phyloP scores from a whole-genome alignment of 1,140 invertebrate species.

The Drosophila fuyamai region DNA sequence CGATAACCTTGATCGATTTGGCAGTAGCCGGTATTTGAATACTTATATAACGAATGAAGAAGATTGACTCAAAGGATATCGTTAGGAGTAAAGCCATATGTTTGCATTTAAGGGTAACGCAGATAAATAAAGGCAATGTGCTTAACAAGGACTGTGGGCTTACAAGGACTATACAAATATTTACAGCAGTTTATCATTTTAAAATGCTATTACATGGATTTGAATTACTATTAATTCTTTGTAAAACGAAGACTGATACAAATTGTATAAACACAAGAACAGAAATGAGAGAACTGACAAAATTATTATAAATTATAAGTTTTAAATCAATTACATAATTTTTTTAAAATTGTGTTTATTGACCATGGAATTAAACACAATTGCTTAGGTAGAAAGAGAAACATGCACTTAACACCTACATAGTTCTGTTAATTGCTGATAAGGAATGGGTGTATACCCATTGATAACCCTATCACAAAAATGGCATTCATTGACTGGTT shows the following conservation, averaged over 20 bases:
- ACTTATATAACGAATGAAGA: constrained; percentile 2
- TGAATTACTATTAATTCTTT: too few relatives aligned
- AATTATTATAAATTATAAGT: too few relatives aligned
- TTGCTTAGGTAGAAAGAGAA: background rate
- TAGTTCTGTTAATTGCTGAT: background rate
- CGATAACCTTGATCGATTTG: constrained; percentile 62
- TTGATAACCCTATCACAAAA: constrained; percentile 14
- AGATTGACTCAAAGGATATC: constrained; percentile 33
- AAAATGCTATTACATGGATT: background rate
- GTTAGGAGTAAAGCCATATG: constrained; percentile 15
- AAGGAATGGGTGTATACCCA: background rate
- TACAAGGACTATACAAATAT: constrained; percentile 9
- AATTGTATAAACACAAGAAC: background rate
- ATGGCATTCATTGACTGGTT: background rate
- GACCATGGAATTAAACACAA: background rate
- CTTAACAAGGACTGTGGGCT: background rate
- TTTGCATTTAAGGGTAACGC: background rate
- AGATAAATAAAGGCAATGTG: background rate
- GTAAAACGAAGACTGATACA: background rate
- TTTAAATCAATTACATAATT: too few relatives aligned
- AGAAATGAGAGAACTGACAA: background rate
- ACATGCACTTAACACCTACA: background rate
- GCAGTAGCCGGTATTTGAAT: constrained; percentile 42
- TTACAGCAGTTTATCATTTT: constrained; percentile 5
- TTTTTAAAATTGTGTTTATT: too few relatives aligned